Evolutionary conservation across 2,797 vertebrate genomes (phyloP), one percentile per base, ranked within the genome.

Genomic region (Enteromius radiatus): DNA sequence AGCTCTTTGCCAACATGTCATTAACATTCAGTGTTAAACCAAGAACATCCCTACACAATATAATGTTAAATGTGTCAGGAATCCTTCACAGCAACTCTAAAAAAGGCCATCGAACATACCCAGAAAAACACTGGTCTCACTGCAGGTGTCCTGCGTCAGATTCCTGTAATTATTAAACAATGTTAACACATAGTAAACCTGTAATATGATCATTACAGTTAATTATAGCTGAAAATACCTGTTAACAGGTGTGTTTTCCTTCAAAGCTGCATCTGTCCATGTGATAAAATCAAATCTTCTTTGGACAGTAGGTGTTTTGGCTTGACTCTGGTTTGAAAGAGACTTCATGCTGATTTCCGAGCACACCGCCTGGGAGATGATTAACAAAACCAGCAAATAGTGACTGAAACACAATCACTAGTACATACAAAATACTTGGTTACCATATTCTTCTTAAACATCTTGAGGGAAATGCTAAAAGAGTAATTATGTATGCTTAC

Each of bases 41-140:
- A 75, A 75, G 28, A 74, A 49, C 15, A 31, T 63, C 31, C 33
- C 31, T 67, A 12, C 7, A 17, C 21, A 41, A 38, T 1, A 6
- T 21, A 67, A 36, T 45, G 3, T 33, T 59, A 38, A 61, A 84
- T n/a, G 56, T 11, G 71, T 54, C 56, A 26, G 11, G 38, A 56
- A 36, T 49, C 69, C 12, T 54, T 47, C 64, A 59, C 21, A 68
- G 54, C 41, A 67, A 69, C 36, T 79, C 11, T 96, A 99, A 90
- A 98, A 96, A 93, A 99, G 95, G 4, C 91, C 98, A 95, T 98
- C 97, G 95, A 99, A 98, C 94, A 99, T 97, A 89, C 96, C 96
- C 85, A 96, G 61, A 81, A 96, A 97, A 81, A 92, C 90, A 76
- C 95, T 95, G 45, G 95, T 92, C 92, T 97, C 96, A 69, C 88